Evolutionary conservation across 1,140 invertebrate species (phyloP), one percentile per base, ranked within the genome.

Genomic region (Leptinotarsa defecta): DNA sequence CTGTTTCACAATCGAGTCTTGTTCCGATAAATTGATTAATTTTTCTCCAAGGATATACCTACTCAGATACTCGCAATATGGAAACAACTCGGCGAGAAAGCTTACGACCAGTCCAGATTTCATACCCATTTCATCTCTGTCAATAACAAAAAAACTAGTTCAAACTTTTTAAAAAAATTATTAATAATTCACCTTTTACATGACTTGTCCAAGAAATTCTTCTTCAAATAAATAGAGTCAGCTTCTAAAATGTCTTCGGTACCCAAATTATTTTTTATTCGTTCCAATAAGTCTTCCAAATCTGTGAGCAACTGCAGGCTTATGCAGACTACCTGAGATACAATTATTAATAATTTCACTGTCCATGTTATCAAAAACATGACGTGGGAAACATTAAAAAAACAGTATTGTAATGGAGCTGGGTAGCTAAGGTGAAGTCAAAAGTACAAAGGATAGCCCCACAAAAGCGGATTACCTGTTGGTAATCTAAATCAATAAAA

Each of bases 191-290:
- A 57, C 52, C n/a, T 57, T 57, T 57, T 15, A 19, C 52, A 57
- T 57, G 52, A 17, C 0, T 0, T 57, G 4, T 57, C 52, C 52
- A 57, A 17, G 52, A 17, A 76, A 73, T 74, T 63, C 15, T 34
- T 67, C 34, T 79, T 64, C 68, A 77, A 49, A 78, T 74, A 78
- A 27, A 48, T 64, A 11, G 68, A 65, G 72, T 77, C 79, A 49
- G 72, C 48, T 61, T 80, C 75, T 68, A 74, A 67, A 43, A 79
- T 76, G 74, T 80, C 77, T 73, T 80, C 78, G 4, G 72, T 73
- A 48, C 75, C 70, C 48, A 80, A 74, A 73, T 74, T 57, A 1
- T 13, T 24, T 48, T 76, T 71, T 20, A 72, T 76, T 63, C 76
- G 49, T 15, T 57, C 43, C 13, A 80, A 74, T 71, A 71, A 70